Evolutionary conservation across 2,797 vertebrate species (phyloP).

Genomic region (Platalea minor): DNA sequence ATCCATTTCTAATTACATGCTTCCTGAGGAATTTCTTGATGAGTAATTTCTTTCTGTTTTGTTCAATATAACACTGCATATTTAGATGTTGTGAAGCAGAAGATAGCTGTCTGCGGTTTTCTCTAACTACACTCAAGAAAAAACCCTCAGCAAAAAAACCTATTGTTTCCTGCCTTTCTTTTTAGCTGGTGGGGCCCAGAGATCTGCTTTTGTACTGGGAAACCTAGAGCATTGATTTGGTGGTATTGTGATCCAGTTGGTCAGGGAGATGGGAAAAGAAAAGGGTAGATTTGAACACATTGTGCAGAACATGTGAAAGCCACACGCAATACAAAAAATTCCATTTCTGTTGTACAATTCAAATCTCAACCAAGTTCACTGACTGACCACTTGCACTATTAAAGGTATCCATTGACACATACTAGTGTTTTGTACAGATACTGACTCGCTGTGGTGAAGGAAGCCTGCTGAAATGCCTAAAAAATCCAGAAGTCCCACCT

Average conservation of each 20-base stretch:
- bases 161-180: neutral
- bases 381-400: neutral
- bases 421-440: neutral
- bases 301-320: neutral
- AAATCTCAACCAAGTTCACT: neutral
- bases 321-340: neutral
- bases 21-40: constrained; percentile 31
- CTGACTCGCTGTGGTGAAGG: rapidly evolving
- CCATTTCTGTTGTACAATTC: neutral
- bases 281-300: neutral
- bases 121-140: neutral
- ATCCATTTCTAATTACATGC: constrained; percentile 33
- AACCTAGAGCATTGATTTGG: neutral
- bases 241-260: neutral
- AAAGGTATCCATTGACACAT: neutral
- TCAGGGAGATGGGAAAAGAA: neutral
- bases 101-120: neutral
- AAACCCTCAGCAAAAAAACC: rapidly evolving
- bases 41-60: constrained; percentile 29
- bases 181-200: neutral
- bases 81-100: neutral
- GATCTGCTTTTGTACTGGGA: neutral
- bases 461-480: neutral
- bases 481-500: neutral
- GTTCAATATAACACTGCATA: neutral